Evolutionary conservation across 1,140 invertebrate species (phyloP), one percentile per base, ranked within the genome.

Genomic region (Cardiocondyla obscurior): DNA sequence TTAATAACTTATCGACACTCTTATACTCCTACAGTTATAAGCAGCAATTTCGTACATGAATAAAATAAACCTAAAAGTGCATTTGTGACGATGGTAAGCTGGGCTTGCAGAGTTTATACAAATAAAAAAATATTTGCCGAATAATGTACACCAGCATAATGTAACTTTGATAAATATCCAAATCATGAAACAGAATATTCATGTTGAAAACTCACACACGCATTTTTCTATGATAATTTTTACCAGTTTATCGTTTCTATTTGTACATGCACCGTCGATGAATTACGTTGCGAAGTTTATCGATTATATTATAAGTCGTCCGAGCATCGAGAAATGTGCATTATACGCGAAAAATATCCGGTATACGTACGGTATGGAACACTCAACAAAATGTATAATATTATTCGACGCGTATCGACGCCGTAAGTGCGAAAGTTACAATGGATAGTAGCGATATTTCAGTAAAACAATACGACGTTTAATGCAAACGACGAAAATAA

Each of bases 21-120:
- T 86, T 86, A 65, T 87, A 87, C 82, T 70, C 57, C 57, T 88
- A 88, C 69, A 81, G 69, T 81, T 88, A 85, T 88, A 88, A 88
- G 81, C 86, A 85, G 84, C 86, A 76, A 88, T 85, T 84, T 88
- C 85, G n/a, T 87, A 87, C 64, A 84, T 57, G 22, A 46, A 67
- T 76, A 86, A 72, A 81, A 53, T 30, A 64, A 77, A 84, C 70
- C 60, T 81, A 83, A 86, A 87, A 84, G 82, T 88, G 81, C 86
- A 85, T 88, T 87, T 86, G 85, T 88, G 87, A 87, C 74, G 84
- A 87, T 83, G 82, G 88, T 89, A 89, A 89, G 88, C 88, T 89
- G 88, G 83, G 76, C 85, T 89, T 89, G 88, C 88, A 85, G 76
- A 89, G 73, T 87, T 87, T 89, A 85, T 86, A 77, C 81, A 87